Evolutionary conservation across 2,888 invertebrate genomes (phyloP), one percentile per base, ranked within the genome.

Genomic region (Macrosoma leucophasiata): DNA sequence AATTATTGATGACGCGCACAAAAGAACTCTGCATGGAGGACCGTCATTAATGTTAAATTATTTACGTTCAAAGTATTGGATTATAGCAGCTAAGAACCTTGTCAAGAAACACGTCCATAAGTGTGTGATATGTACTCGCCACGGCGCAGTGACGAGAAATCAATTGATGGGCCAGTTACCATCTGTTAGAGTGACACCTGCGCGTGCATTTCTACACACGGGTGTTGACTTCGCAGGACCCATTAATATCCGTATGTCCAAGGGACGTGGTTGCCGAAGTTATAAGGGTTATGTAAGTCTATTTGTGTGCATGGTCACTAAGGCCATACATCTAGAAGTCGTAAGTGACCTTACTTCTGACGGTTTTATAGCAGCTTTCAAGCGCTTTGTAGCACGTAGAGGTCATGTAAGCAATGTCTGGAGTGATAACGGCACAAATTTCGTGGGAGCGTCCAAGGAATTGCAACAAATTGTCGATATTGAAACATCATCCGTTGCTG

Each of bases 1-100:
- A 7, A 4, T 48, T 2, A 13, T 48, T 20, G 18, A 25, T 3
- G 42, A 43, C n/a, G 41, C 46, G 6, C 47, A 47, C 11, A 24
- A 7, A 2, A 31, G 18, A 24, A 31, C 30, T 7, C 24, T 31
- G n/a, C n/a, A n/a, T 24, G 46, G 45, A 4, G 48, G 49, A 6
- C 37, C 39, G 11, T 28, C 31, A 23, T 8, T 41, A 12, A 41
- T 43, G 40, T 8, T 44, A 2, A 38, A 23, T 13, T 30, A 30
- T 13, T 7, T 41, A 1, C 11, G 11, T 8, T 12, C 7, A 8
- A 4, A 22, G 27, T 18, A 23, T 10, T 15, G 31, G 3, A 24
- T 24, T 3, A 13, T 24, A 8, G 24, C 13, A 8, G 24, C n/a
- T 4, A 24, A 24, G n/a, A 7, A 8, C 4, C 13, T 24, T 6